phyloP scores from a whole-genome alignment of 92 coral and sea anemone genomes.

The Plumapathes pennacea region DNA sequence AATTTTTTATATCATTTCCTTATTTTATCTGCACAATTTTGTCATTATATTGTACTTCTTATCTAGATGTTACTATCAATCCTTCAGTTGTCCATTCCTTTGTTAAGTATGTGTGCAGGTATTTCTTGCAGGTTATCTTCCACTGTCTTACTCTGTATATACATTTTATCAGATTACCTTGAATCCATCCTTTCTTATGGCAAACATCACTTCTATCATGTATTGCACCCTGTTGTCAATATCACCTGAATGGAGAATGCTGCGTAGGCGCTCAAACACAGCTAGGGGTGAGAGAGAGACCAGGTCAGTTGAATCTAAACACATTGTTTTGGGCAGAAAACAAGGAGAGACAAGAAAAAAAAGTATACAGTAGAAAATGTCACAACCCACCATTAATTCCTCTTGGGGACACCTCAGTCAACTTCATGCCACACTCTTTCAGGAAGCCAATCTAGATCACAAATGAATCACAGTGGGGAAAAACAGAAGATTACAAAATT shows the following conservation, averaged over 20 bases:
- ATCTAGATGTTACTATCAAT: no score
- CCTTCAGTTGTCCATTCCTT: no score
- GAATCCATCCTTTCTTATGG: slow-evolving; percentile 89
- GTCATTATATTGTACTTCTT: no score
- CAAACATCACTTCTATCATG: slow-evolving; percentile 99
- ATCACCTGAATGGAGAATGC: slow-evolving; percentile 87
- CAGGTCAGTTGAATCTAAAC: neutral
- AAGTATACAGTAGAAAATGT: neutral
- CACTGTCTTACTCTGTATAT: no score
- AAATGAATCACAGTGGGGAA: neutral
- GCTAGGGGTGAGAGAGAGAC: slow-evolving; percentile 45
- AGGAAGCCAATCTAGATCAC: slow-evolving; percentile 81
- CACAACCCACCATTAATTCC: slow-evolving; percentile 78
- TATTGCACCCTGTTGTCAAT: slow-evolving; percentile 96
- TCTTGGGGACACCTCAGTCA: slow-evolving; percentile 94
- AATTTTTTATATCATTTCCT: no score
- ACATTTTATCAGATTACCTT: no score
- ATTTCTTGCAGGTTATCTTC: no score
- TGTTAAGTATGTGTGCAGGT: no score
- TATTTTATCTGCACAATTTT: no score
- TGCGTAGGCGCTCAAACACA: slow-evolving; percentile 93
- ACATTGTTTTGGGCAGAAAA: neutral
- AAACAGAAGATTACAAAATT: no score
- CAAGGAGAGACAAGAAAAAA: neutral
- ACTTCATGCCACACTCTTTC: slow-evolving; percentile 87